Conservation (phyloP, 2,797 vertebrate species). For the Poecile montanus region DNA sequence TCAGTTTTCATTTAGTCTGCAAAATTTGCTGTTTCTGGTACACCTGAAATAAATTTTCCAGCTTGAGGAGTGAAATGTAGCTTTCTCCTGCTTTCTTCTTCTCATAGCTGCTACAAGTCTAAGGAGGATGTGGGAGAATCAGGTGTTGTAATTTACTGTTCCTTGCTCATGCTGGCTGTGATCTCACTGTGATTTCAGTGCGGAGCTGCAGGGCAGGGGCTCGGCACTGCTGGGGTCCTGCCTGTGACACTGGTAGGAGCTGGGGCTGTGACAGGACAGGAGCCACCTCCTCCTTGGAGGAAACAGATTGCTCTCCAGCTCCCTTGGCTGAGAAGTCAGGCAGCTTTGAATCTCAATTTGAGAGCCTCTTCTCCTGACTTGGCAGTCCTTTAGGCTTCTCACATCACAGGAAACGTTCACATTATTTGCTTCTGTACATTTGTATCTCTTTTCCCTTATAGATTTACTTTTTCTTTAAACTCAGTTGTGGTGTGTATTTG, state of each 20-base stretch:
- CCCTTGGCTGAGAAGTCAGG: neutral
- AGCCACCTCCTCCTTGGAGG: neutral
- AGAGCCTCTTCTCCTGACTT: neutral
- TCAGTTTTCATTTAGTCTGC: neutral
- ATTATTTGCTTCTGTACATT: neutral
- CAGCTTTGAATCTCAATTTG: neutral
- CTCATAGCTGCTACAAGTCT: neutral
- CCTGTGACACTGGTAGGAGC: rapidly evolving
- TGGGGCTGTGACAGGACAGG: neutral
- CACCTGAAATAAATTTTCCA: neutral
- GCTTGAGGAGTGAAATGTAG: neutral
- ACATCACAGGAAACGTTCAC: neutral
- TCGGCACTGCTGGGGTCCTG: neutral
- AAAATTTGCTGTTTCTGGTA: neutral
- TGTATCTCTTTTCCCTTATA: neutral
- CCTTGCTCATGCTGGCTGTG: neutral
- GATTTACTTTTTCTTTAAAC: neutral
- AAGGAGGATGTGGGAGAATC: neutral
- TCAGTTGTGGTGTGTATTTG: neutral
- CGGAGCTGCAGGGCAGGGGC: neutral
- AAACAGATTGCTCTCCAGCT: too few species aligned
- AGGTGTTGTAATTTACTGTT: neutral
- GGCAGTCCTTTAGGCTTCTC: neutral
- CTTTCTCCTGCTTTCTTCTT: neutral
- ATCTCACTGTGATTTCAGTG: rapidly evolving